Base-by-base conservation (phyloP, 1,140 invertebrate genomes). In the Plodia interpunctella region DNA sequence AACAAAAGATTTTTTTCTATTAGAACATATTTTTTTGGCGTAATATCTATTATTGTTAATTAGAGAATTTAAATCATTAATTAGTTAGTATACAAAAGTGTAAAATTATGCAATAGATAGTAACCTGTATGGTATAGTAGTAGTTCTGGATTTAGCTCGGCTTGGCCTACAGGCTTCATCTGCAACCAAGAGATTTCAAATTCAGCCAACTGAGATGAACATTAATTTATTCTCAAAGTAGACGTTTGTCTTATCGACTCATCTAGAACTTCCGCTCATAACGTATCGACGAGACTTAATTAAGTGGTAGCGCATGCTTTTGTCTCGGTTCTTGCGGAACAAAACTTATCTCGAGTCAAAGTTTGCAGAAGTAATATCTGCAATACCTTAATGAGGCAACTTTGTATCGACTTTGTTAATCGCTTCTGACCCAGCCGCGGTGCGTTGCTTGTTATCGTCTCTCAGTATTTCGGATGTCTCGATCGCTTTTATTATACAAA, bases 341-440 rank as follows among this genome's bases (percentile, higher is more conserved):
- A 86, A 85, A 86, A 83, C 80, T 87, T 86, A 86, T 83, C 80
- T 78, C 70, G 70, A 84, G 80, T 70, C 73, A 63, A 83, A 88
- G 72, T 86, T 85, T 57, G 74, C 76, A 80, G 70, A 85, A 86
- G 82, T 85, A 85, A 88, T 86, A 88, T 83, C 83, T 80, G 66
- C 78, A 79, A 86, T 88, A 88, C 80, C 83, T 86, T 88, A 88
- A 88, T 83, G 85, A 88, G 83, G 75, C 80, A 88, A 88, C 78
- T 88, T 88, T 83, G 74, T 82, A 84, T 86, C 81, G 81, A 82
- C 78, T 88, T 85, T 66, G 77, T 82, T 86, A 80, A 83, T 86
- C 80, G 83, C 76, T 75, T 74, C 73, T 76, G 74, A 80, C 76
- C 68, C 59, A 63, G 66, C 75, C 74, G 65, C 62, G 49, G 54